Evolutionary conservation across 2,888 invertebrate genomes (phyloP).

Genomic region (Andricus quercusramuli): DNA sequence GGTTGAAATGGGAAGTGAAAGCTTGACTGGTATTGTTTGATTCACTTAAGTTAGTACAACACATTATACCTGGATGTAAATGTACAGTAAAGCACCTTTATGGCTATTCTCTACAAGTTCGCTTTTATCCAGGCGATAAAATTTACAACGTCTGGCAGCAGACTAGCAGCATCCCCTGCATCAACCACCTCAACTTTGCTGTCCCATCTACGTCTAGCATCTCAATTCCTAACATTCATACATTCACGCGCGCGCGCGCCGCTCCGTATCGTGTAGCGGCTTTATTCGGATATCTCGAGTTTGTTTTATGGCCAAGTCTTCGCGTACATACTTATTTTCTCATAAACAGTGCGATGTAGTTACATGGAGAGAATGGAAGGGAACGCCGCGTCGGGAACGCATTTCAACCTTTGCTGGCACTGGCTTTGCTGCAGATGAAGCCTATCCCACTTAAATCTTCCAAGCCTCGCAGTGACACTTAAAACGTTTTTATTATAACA

Average conservation of each 20-base stretch:
- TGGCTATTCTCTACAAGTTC: conserved; percentile 69
- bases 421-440: conserved; percentile 17
- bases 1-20: conserved; percentile 11
- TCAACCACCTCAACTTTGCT: conserved; percentile 42
- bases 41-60: conserved; percentile 70
- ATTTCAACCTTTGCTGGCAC: conserved; percentile 20
- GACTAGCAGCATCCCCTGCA: conserved; percentile 48
- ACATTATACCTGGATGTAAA: conserved; percentile 70
- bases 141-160: conserved; percentile 70
- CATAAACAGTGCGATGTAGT: conserved; percentile 24
- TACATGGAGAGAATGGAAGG: conserved; percentile 1
- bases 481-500: conserved; percentile 10
- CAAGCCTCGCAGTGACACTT: conserved; percentile 5
- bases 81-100: conserved; percentile 72
- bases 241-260: conserved; percentile 26
- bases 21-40: conserved; percentile 56
- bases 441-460: background rate
- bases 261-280: conserved; percentile 28
- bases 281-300: conserved; percentile 41
- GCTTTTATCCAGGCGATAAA: conserved; percentile 72
- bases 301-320: conserved; percentile 34
- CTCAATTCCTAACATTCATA: conserved; percentile 44
- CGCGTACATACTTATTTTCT: conserved; percentile 40
- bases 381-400: background rate
- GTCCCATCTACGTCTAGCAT: conserved; percentile 44